Conservation (phyloP, 1,140 invertebrate genomes). For the Brachionus koreanus region DNA sequence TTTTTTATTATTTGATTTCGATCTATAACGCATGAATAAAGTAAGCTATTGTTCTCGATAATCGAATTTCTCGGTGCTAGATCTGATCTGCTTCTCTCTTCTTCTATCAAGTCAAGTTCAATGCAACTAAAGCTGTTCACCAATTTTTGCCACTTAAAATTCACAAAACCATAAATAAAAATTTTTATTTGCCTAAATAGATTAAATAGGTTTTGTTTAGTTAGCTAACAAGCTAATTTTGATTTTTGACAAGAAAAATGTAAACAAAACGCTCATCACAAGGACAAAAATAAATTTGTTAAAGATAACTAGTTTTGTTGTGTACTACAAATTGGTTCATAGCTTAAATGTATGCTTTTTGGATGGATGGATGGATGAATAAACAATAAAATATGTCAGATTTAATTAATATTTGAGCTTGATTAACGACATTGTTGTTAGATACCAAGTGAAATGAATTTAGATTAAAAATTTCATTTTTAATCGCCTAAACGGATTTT, state of each 20-base stretch:
- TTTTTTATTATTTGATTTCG: constrained; percentile 26
- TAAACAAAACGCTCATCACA: not conserved
- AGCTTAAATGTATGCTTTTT: not conserved
- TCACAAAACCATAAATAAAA: not conserved
- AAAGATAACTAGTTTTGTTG: not conserved
- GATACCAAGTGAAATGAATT: not conserved
- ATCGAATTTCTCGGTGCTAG: not conserved
- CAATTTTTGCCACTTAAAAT: constrained; percentile 32
- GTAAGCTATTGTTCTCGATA: not conserved
- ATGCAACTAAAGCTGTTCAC: constrained; percentile 1
- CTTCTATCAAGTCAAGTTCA: constrained; percentile 20
- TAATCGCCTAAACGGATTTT: not conserved
- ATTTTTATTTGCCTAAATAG: not conserved
- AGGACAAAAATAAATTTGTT: not conserved
- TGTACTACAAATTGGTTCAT: constrained; percentile 6
- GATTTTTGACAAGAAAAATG: not conserved
- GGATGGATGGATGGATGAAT: not conserved
- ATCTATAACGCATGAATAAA: constrained; percentile 42
- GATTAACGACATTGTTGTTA: constrained; percentile 7
- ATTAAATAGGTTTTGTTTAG: constrained; percentile 6
- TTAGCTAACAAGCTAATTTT: constrained; percentile 8
- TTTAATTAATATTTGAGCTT: constrained; percentile 37
- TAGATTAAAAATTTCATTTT: not conserved
- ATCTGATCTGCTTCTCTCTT: not conserved
- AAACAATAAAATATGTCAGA: constrained; percentile 19